phyloP scores from a whole-genome alignment of 2,797 vertebrate genomes.

The Austrolebias charrua region DNA sequence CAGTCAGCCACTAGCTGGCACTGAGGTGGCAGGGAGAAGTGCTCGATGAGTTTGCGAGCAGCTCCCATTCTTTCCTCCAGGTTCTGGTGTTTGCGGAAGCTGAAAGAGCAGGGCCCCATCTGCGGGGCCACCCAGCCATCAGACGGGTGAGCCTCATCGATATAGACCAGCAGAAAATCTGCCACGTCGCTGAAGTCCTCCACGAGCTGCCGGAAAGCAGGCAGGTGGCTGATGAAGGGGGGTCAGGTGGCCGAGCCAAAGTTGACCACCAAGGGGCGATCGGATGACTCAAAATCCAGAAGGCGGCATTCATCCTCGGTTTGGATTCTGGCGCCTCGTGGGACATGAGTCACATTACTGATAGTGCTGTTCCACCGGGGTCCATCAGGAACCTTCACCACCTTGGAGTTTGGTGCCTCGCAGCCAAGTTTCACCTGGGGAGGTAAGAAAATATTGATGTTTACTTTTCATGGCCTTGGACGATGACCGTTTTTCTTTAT shows the following conservation, averaged over 20 bases:
- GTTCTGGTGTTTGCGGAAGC: slow-evolving; percentile 89
- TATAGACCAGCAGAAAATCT: slow-evolving; percentile 97
- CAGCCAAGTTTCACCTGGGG: slow-evolving; percentile 91
- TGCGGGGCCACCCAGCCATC: slow-evolving; percentile 94
- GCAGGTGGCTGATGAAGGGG: slow-evolving; percentile 93
- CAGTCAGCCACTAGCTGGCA: slow-evolving; percentile 93
- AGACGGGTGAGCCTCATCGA: slow-evolving; percentile 96
- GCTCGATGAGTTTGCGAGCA: slow-evolving; percentile 86
- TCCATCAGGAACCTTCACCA: slow-evolving; percentile 83
- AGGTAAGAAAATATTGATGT: slow-evolving; percentile 23
- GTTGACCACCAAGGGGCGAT: slow-evolving; percentile 95
- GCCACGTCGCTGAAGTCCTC: slow-evolving; percentile 94
- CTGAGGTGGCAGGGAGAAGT: slow-evolving; percentile 89
- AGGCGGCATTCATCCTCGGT: slow-evolving; percentile 82
- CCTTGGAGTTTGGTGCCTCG: slow-evolving; percentile 93
- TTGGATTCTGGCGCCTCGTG: slow-evolving; percentile 9
- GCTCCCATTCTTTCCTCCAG: slow-evolving; percentile 92
- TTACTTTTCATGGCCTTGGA: background rate
- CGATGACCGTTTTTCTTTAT: background rate
- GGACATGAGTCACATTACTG: slow-evolving; percentile 8
- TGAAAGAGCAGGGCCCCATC: slow-evolving; percentile 84
- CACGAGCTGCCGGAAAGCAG: slow-evolving; percentile 91
- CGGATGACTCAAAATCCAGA: slow-evolving; percentile 89
- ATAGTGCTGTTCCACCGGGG: slow-evolving; percentile 22
- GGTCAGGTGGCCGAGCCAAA: slow-evolving; percentile 99